Evolutionary conservation across 2,113 vertebrate species (phyloP).

Genomic region (Cacatua alba): DNA sequence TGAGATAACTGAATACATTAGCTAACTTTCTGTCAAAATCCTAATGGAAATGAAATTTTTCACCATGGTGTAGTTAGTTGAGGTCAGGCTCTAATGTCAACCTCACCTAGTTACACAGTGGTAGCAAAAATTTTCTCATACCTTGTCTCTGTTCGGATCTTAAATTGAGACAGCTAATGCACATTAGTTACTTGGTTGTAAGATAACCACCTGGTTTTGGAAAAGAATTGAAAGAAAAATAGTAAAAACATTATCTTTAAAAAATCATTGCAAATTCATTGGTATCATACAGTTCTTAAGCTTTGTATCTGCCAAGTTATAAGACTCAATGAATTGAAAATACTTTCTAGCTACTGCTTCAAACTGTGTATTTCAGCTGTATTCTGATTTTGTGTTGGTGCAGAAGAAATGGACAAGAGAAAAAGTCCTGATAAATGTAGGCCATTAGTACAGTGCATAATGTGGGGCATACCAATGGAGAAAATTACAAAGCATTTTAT

Average conservation of each 20-base stretch:
- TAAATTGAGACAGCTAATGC: neutral
- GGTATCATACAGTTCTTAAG: neutral
- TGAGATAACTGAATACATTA: neutral
- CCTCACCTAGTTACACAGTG: neutral
- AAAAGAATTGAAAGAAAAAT: neutral
- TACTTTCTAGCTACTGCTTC: neutral
- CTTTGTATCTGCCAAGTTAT: neutral
- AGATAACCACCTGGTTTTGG: neutral
- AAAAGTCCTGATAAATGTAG: neutral
- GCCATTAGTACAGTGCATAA: neutral
- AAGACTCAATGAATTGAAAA: neutral
- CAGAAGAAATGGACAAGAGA: neutral
- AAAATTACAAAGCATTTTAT: neutral
- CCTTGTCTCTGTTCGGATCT: neutral
- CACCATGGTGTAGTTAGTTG: neutral
- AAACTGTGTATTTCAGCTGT: neutral
- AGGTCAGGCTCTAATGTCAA: neutral
- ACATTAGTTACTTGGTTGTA: neutral
- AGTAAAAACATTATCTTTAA: neutral
- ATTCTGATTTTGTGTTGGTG: neutral
- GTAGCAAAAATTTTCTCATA: neutral
- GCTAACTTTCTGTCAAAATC: neutral
- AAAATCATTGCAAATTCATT: neutral
- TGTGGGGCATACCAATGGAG: neutral
- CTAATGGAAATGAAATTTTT: neutral